A percentile compares a stretch with the other conserved stretches of the same genome.
phyloP scores from a whole-genome alignment of 2,113 vertebrate species.

The Bos indicus region DNA sequence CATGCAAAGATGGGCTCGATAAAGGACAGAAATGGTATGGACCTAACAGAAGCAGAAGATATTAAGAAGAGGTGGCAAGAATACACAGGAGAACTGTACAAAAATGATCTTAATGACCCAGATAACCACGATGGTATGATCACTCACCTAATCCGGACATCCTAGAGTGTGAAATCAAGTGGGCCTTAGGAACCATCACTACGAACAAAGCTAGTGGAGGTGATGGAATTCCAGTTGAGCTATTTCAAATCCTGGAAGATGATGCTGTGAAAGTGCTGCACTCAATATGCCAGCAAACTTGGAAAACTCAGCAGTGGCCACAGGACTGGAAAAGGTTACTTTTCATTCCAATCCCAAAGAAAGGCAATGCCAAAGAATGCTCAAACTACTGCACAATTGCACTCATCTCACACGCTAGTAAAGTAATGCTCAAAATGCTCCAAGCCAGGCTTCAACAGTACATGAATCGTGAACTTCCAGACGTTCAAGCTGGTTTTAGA shows the following conservation, averaged over 20 bases:
- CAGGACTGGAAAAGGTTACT: not conserved
- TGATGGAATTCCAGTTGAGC: not conserved
- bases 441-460: not conserved
- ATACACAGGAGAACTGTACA: not conserved
- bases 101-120: not conserved
- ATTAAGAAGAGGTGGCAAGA: not conserved
- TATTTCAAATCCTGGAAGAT: not conserved
- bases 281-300: not conserved
- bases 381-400: not conserved
- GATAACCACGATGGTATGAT: not conserved
- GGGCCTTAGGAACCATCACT: not conserved
- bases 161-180: not conserved
- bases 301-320: not conserved
- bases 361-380: not conserved
- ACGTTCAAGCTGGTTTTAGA: not conserved
- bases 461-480: not conserved
- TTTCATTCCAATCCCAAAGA: not conserved
- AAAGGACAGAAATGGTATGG: not conserved
- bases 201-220: not conserved
- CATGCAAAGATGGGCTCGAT: not conserved
- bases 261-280: too few relatives aligned
- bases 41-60: not conserved
- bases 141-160: not conserved
- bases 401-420: not conserved
- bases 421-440: not conserved